Percentiles rank a stretch among this genome's conserved stretches.
Evolutionary conservation across 2,113 vertebrate species (phyloP).

Genomic region (Melospiza melodia): DNA sequence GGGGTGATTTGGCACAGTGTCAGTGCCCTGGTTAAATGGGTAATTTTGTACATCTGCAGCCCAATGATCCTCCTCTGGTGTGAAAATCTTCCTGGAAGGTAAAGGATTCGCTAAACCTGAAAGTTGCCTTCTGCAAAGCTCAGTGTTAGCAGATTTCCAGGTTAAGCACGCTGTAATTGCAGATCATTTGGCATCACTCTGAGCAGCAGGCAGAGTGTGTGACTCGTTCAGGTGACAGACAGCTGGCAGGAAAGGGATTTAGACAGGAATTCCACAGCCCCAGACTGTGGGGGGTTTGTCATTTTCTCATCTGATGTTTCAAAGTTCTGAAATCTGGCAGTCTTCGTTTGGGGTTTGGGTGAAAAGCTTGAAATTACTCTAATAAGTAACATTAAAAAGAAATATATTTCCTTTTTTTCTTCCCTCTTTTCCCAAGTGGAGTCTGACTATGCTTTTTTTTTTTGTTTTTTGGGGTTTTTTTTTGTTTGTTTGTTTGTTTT

Average conservation of each 20-base stretch:
- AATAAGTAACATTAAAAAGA: neutral
- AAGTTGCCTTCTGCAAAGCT: neutral
- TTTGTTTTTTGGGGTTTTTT: too few species aligned
- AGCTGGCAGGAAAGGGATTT: neutral
- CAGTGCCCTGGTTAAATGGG: neutral
- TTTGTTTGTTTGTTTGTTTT: too few species aligned
- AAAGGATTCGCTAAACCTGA: neutral
- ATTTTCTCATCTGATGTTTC: neutral
- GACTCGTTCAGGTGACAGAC: neutral
- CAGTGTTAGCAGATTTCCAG: neutral
- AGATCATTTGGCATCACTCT: neutral
- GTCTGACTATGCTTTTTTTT: too few species aligned
- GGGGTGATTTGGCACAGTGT: neutral
- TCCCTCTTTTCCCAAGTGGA: neutral
- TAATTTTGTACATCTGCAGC: neutral
- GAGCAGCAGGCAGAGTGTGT: neutral
- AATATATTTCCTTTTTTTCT: neutral
- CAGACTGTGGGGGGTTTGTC: neutral
- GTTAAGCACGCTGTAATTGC: neutral
- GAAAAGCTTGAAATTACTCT: neutral
- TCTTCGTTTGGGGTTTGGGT: accelerated
- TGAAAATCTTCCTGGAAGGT: neutral
- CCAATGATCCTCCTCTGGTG: neutral
- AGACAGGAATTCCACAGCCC: neutral
- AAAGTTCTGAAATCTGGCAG: neutral